Evolutionary conservation across 2,113 vertebrate genomes (phyloP).

Genomic region (Tachycineta bicolor): DNA sequence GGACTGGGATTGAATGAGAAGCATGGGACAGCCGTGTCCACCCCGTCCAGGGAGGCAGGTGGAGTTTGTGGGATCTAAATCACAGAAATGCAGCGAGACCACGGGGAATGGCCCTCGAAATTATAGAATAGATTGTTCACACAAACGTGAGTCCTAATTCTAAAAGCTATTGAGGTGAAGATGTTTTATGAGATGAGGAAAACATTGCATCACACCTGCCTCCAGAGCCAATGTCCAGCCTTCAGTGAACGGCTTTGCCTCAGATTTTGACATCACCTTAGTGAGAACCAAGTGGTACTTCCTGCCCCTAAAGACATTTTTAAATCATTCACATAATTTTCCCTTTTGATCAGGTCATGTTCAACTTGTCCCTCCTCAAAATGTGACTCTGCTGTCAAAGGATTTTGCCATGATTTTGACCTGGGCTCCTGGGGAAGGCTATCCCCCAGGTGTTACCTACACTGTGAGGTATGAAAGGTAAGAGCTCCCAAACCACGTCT

Average conservation of each 20-base stretch:
- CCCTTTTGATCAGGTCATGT: constrained; percentile 18
- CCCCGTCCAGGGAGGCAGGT: rapidly evolving
- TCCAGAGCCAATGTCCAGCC: background rate
- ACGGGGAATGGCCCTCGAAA: rapidly evolving
- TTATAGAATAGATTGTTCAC: background rate
- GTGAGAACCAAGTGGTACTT: background rate
- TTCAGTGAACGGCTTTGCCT: background rate
- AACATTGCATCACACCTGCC: background rate
- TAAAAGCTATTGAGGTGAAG: background rate
- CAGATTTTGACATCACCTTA: background rate
- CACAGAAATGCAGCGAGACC: background rate
- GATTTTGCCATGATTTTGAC: constrained; percentile 71
- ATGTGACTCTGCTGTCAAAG: constrained; percentile 61
- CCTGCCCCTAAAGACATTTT: background rate
- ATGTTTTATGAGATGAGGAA: background rate
- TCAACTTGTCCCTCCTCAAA: constrained; percentile 42
- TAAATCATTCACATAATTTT: background rate
- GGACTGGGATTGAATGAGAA: background rate
- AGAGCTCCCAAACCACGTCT: background rate
- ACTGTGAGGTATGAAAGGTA: constrained; percentile 68
- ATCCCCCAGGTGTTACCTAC: constrained; percentile 46
- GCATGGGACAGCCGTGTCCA: rapidly evolving
- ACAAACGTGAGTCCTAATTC: background rate
- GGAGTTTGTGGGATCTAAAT: background rate
- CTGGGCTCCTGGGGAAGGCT: constrained; percentile 64